Percentiles rank a stretch among this genome's conserved stretches.
Evolutionary conservation across 2,797 vertebrate species (phyloP).

Genomic region (Echiichthys vipera): DNA sequence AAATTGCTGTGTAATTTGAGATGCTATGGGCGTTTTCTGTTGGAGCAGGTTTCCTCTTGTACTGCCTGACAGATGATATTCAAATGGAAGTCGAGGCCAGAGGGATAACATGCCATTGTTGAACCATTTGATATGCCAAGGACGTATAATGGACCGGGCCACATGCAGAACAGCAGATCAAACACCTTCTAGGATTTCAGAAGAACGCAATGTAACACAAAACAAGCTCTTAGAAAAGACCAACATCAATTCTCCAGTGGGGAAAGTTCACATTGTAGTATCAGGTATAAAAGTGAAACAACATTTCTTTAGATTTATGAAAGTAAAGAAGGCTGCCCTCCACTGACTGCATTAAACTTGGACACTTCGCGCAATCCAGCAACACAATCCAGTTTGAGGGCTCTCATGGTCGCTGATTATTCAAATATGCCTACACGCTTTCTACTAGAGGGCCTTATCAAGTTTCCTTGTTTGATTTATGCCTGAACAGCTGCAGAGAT

Average conservation of each 20-base stretch:
- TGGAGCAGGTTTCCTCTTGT: conserved; percentile 83
- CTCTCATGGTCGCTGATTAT: conserved; percentile 46
- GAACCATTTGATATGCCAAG: conserved; percentile 69
- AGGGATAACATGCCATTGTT: conserved; percentile 71
- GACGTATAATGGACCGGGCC: conserved; percentile 60
- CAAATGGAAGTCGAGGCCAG: conserved; percentile 69
- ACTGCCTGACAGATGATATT: conserved; percentile 79
- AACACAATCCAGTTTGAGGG: conserved; percentile 27
- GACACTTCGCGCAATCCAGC: conserved; percentile 10
- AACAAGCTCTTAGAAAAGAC: conserved; percentile 51
- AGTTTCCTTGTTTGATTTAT: conserved; percentile 80
- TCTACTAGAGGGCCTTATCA: conserved; percentile 60
- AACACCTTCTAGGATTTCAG: conserved; percentile 75
- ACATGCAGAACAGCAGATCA: conserved; percentile 67
- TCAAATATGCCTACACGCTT: conserved; percentile 51
- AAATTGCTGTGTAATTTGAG: conserved; percentile 89
- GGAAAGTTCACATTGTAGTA: conserved; percentile 8
- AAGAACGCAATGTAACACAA: conserved; percentile 47
- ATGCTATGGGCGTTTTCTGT: conserved; percentile 72
- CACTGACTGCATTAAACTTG: conserved; percentile 5
- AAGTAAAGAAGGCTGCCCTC: conserved; percentile 7
- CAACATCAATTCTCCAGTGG: not conserved
- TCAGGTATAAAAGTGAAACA: conserved; percentile 11
- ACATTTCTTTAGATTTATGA: conserved; percentile 16
- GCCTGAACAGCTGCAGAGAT: conserved; percentile 76